A percentile compares a stretch with the other conserved stretches of the same genome.
phyloP scores from a whole-genome alignment of 2,113 vertebrate species.

The Oreochromis tanganicae region DNA sequence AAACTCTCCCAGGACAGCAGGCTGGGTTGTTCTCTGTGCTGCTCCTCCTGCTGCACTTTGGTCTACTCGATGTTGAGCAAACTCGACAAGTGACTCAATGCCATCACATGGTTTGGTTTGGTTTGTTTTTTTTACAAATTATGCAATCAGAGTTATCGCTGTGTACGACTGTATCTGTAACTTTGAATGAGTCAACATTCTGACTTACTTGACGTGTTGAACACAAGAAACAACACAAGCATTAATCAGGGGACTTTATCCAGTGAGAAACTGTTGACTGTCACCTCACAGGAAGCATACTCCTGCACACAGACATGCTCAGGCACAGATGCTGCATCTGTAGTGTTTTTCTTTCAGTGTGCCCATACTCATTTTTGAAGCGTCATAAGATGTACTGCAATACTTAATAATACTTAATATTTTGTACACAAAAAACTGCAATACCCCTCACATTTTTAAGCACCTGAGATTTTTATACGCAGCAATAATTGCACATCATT shows the following conservation, averaged over 20 bases:
- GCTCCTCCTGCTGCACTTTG: slow-evolving; percentile 23
- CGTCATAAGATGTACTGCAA: not conserved
- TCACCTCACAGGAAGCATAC: not conserved
- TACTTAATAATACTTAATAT: not conserved
- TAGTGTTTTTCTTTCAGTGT: not conserved
- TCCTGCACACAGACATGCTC: not conserved
- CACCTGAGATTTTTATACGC: not conserved
- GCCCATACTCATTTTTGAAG: not conserved
- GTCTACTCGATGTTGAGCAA: not conserved
- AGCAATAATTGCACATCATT: not conserved
- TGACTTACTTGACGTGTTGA: not conserved
- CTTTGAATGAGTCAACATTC: not conserved
- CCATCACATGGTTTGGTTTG: not conserved
- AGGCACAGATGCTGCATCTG: not conserved
- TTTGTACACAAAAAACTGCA: not conserved
- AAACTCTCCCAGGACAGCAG: not conserved
- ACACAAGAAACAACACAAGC: not conserved
- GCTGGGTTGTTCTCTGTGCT: not conserved
- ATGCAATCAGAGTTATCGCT: not conserved
- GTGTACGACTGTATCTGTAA: not conserved
- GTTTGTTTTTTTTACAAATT: fast-evolving
- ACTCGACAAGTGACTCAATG: not conserved
- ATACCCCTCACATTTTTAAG: not conserved
- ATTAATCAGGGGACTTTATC: not conserved
- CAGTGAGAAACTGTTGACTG: not conserved